These are phyloP conservation scores for Chrysogorgia sp. DNA, from an alignment of 92 coral and sea anemone genomes.

Conservation along the genomic window DNA sequence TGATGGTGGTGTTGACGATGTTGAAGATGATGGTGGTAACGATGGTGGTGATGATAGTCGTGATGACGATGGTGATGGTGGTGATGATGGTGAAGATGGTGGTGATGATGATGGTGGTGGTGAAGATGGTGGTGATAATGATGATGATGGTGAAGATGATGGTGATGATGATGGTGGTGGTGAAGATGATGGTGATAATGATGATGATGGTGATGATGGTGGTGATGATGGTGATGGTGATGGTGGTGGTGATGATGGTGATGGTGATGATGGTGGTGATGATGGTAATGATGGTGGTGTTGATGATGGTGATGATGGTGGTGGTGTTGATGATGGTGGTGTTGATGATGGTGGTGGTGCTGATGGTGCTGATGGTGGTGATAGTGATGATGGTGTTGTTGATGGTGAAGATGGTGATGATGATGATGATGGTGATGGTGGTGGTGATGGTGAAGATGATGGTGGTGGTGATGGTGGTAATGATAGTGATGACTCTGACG, in stretches of 20 bases:
- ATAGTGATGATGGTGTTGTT: neutral
- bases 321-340: neutral
- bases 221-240: neutral
- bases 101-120: neutral
- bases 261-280: too few relatives aligned
- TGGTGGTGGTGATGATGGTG: too few relatives aligned
- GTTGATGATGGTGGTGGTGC: neutral
- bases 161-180: neutral
- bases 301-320: too few relatives aligned
- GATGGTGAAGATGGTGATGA: neutral
- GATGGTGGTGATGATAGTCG: too few relatives aligned
- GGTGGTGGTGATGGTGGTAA: too few relatives aligned
- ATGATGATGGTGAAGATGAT: neutral
- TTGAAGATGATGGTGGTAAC: too few relatives aligned
- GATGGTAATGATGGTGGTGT: too few relatives aligned
- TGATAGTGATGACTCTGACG: too few relatives aligned
- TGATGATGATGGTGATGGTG: neutral
- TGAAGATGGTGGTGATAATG: neutral
- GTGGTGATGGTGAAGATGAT: too few relatives aligned
- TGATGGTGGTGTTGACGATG: too few relatives aligned
- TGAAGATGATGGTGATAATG: neutral
- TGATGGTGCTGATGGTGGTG: neutral
- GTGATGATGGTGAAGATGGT: too few relatives aligned
- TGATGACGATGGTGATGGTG: too few relatives aligned
- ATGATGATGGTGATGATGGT: neutral